These are phyloP conservation scores for Helicoverpa armigera DNA, from an alignment of 1,140 invertebrate genomes.

Conservation along the genomic window DNA sequence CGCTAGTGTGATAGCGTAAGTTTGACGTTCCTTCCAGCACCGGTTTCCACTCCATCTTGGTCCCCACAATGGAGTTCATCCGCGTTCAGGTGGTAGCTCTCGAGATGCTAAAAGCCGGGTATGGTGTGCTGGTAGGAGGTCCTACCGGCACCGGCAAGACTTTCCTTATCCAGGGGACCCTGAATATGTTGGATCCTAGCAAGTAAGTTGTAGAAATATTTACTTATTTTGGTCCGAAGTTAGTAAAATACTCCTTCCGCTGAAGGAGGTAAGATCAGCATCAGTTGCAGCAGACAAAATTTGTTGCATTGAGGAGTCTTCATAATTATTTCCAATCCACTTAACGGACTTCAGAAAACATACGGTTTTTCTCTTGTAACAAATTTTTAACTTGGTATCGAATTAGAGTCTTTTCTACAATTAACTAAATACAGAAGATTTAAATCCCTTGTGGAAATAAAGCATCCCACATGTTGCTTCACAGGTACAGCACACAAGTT, in stretches of 20 bases:
- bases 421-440: too few relatives aligned
- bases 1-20: too few relatives aligned
- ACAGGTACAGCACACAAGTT: slow-evolving; percentile 89
- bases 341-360: background rate
- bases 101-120: slow-evolving; percentile 88
- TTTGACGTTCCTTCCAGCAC: slow-evolving; percentile 79
- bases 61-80: slow-evolving; percentile 94
- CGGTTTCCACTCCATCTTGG: slow-evolving; percentile 93
- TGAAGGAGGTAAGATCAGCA: too few relatives aligned
- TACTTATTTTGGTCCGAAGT: background rate
- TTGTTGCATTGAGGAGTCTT: too few relatives aligned
- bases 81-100: slow-evolving; percentile 91
- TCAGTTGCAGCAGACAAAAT: too few relatives aligned
- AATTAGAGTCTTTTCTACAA: too few relatives aligned
- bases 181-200: slow-evolving; percentile 88
- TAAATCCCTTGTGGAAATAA: too few relatives aligned
- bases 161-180: slow-evolving; percentile 90
- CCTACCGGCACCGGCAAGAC: slow-evolving; percentile 95
- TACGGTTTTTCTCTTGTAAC: background rate
- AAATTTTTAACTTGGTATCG: background rate
- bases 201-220: slow-evolving; percentile 66
- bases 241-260: too few relatives aligned
- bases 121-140: slow-evolving; percentile 92
- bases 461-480: background rate
- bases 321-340: background rate